Evolutionary conservation across 2,888 invertebrate genomes (phyloP), one percentile per base, ranked within the genome.

Genomic region (Clusia tigrina): DNA sequence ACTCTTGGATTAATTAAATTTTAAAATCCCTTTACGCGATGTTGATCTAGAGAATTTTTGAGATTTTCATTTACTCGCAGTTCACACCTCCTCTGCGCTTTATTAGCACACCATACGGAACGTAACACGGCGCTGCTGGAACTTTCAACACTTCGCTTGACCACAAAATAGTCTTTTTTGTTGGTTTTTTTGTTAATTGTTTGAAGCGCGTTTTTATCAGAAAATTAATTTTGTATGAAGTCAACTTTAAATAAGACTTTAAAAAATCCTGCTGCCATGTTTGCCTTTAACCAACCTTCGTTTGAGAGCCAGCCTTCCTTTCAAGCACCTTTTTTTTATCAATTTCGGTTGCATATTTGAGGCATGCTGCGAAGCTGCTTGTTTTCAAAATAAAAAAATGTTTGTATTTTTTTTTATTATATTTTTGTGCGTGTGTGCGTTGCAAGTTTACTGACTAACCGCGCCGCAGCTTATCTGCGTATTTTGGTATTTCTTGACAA

Each of bases 191-290:
- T 15, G 42, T 3, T 42, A 9, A 42, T 42, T 42, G n/a, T 42
- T 42, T 15, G 9, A 42, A n/a, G 42, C 42, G n/a, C 42, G n/a
- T 42, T 42, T n/a, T 42, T 42, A 42, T 42, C 42, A 42, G n/a
- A n/a, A 42, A n/a, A 42, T 42, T 42, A 42, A 42, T 42, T 42
- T 42, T n/a, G 42, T 32, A 32, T 6, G 6, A 32, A 12, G 6
- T 32, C 32, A 9, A 9, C n/a, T n/a, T n/a, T n/a, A n/a, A n/a
- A n/a, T n/a, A n/a, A n/a, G n/a, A n/a, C n/a, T n/a, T n/a, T n/a
- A n/a, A n/a, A n/a, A n/a, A n/a, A n/a, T n/a, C n/a, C n/a, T n/a
- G n/a, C n/a, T n/a, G n/a, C n/a, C n/a, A n/a, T 32, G 32, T 32
- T 32, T 32, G 32, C 32, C 6, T 32, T 32, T 6, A 9, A 9